Evolutionary conservation across 2,888 invertebrate genomes (phyloP).

Genomic region (Hirtodrosophila duncani): DNA sequence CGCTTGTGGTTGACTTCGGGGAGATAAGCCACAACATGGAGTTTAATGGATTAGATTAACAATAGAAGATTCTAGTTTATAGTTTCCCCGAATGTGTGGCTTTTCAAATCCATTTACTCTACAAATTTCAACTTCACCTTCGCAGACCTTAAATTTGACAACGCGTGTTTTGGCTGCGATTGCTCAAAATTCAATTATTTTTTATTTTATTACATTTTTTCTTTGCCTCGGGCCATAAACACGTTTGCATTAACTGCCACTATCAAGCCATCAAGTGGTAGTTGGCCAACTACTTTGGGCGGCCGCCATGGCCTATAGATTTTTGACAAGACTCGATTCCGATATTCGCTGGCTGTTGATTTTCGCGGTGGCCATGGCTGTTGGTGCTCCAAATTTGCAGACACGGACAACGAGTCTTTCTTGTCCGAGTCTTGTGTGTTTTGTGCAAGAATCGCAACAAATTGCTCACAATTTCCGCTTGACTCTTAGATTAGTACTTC

Average conservation of each 20-base stretch:
- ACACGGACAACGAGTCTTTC: slow-evolving; percentile 56
- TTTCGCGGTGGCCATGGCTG: slow-evolving; percentile 56
- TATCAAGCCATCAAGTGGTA: slow-evolving; percentile 40
- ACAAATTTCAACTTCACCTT: slow-evolving; percentile 54
- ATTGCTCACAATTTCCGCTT: slow-evolving; percentile 34
- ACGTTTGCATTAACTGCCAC: slow-evolving; percentile 46
- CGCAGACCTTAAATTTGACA: slow-evolving; percentile 23
- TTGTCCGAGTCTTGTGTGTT: slow-evolving; percentile 40
- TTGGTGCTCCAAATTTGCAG: slow-evolving; percentile 61
- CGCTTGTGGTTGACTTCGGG: background rate
- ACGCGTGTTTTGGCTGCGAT: slow-evolving; percentile 8
- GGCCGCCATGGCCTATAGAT: slow-evolving; percentile 64
- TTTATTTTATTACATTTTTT: slow-evolving; percentile 38
- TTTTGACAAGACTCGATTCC: slow-evolving; percentile 34
- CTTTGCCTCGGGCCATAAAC: slow-evolving; percentile 58
- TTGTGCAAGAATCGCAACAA: slow-evolving; percentile 26
- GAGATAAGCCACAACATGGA: slow-evolving; percentile 21
- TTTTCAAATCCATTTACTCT: slow-evolving; percentile 16
- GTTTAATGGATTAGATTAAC: slow-evolving; percentile 1
- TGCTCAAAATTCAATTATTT: slow-evolving; percentile 57
- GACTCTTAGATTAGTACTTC: background rate
- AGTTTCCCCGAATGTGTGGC: slow-evolving; percentile 20
- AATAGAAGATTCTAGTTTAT: too few species aligned
- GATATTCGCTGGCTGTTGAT: slow-evolving; percentile 20
- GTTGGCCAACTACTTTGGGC: slow-evolving; percentile 42